These are phyloP conservation scores for Steinernema feltiae DNA, from an alignment of 1,140 invertebrate species.

Conservation along the genomic window DNA sequence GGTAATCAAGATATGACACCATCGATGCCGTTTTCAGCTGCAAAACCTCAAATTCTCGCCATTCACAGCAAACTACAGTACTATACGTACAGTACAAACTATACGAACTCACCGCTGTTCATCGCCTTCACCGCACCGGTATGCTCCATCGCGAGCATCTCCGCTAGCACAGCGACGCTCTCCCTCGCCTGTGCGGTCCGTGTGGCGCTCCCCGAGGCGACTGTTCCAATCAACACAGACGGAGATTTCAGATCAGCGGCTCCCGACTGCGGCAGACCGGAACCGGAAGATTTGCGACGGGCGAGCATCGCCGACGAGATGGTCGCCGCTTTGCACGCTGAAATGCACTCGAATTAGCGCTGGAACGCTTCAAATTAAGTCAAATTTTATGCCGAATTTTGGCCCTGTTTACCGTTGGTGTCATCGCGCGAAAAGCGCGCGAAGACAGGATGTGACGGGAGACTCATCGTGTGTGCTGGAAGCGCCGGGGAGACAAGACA, in stretches of 20 bases:
- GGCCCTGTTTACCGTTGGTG: not conserved
- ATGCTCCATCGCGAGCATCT: conserved; percentile 21
- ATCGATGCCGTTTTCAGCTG: not conserved
- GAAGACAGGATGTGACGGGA: conserved; percentile 6
- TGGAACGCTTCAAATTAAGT: not conserved
- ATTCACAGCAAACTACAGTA: too few species aligned
- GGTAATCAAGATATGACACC: too few species aligned
- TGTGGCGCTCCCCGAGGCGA: conserved; percentile 22
- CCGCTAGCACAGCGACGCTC: conserved; percentile 43
- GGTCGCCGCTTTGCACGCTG: conserved; percentile 54
- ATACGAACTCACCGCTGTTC: not conserved
- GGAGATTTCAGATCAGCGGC: conserved; percentile 18
- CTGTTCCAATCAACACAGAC: conserved; percentile 20
- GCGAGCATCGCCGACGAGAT: conserved; percentile 55
- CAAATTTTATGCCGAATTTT: too few species aligned
- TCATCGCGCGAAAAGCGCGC: not conserved
- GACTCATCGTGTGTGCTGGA: not conserved
- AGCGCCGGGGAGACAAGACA: not conserved
- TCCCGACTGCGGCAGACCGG: not conserved
- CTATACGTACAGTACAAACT: too few species aligned
- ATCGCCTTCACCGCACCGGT: conserved; percentile 21
- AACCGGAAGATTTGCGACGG: conserved; percentile 38
- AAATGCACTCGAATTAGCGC: conserved; percentile 25
- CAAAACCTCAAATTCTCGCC: not conserved
- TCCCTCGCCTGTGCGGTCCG: conserved; percentile 13